These are phyloP conservation scores for Polyommatus icarus DNA, from an alignment of 2,888 invertebrate genomes.

Conservation along the genomic window DNA sequence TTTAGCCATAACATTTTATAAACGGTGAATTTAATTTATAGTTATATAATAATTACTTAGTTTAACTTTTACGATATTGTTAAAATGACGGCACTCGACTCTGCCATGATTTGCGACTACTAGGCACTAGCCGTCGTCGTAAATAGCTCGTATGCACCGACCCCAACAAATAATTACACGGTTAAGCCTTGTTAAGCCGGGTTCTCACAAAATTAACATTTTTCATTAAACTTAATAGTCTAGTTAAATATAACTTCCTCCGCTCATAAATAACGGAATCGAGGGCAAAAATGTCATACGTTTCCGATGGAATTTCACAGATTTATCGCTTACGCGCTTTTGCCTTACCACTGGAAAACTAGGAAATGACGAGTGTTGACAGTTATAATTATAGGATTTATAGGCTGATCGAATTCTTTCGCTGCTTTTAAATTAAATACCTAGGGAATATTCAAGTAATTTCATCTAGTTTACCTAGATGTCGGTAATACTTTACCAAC, in stretches of 20 bases:
- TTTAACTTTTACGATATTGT: too few species aligned
- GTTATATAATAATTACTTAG: too few species aligned
- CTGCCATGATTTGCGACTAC: background rate
- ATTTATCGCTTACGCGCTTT: background rate
- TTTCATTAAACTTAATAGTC: slow-evolving; percentile 18
- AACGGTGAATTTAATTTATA: too few species aligned
- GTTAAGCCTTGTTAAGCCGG: slow-evolving; percentile 4
- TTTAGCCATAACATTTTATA: too few species aligned
- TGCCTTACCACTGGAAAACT: background rate
- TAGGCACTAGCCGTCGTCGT: background rate
- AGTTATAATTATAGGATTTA: background rate
- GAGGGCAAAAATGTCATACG: slow-evolving; percentile 3
- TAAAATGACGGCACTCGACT: too few species aligned
- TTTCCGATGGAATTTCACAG: slow-evolving; percentile 14
- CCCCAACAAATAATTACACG: slow-evolving; percentile 1
- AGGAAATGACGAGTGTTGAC: background rate
- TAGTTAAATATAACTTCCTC: slow-evolving; percentile 8
- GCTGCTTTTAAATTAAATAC: background rate
- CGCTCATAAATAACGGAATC: slow-evolving; percentile 1
- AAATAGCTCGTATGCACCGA: background rate
- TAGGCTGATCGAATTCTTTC: background rate
- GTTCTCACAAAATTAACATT: slow-evolving; percentile 23
- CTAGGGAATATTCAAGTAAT: background rate
- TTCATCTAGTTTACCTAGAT: background rate
- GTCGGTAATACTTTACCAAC: too few species aligned